Base-by-base conservation (phyloP, 2,113 vertebrate species). In the Pipa parva region DNA sequence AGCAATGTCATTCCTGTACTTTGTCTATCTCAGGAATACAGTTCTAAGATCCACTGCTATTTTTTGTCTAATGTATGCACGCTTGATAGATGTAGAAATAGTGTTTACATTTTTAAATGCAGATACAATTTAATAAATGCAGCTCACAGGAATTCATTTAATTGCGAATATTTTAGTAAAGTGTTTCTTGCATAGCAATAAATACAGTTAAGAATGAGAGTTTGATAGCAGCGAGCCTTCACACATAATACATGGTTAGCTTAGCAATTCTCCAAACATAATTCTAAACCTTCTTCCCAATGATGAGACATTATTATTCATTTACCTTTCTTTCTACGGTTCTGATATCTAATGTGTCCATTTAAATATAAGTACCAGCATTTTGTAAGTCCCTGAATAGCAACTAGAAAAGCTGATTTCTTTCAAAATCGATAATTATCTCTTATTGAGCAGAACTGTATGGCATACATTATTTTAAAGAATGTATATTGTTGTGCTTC, bases 211-310 rank as follows among this genome's bases (percentile, higher is more conserved):
- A n/a, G n/a, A n/a, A n/a, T n/a, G n/a, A n/a, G n/a, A n/a, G n/a
- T n/a, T n/a, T n/a, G n/a, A n/a, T n/a, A n/a, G n/a, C n/a, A n/a
- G n/a, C n/a, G n/a, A n/a, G n/a, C n/a, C n/a, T n/a, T n/a, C n/a
- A n/a, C n/a, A n/a, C n/a, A n/a, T n/a, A n/a, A n/a, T n/a, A n/a
- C n/a, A n/a, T n/a, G n/a, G n/a, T n/a, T n/a, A n/a, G 51, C 39
- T 60, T 51, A 51, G 18, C 29, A 50, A 37, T 12, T 50, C 37
- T 49, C 21, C 64, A 60, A 45, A 39, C 18, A 50, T 25, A 36
- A 37, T 51, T 18, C 57, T 27, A 50, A 31, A 27, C 42, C 3
- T 49, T 9, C 18, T 4, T 46, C 21, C 7, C 15, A 21, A 9
- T 15, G 25, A 50, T 49, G 22, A 50, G 24, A 4, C 28, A 51